phyloP scores from a whole-genome alignment of 2,797 vertebrate genomes.

The Yasuhikotakia modesta region DNA sequence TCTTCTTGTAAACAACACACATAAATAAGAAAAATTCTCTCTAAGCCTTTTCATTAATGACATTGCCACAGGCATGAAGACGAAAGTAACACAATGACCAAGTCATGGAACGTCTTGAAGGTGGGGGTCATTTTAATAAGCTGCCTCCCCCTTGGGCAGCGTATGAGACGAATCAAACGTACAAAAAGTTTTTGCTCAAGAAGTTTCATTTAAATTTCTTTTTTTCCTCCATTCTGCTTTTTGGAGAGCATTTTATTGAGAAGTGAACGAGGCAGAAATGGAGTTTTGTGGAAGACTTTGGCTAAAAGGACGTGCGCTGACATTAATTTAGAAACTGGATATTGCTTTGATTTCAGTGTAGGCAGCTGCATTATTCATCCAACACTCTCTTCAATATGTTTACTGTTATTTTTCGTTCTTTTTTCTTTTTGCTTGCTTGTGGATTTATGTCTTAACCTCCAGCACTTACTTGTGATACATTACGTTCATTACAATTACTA shows the following conservation, averaged over 20 bases:
- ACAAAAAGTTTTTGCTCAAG: constrained; percentile 49
- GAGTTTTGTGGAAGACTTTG: constrained; percentile 42
- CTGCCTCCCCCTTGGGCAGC: constrained; percentile 47
- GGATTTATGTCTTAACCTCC: constrained; percentile 63
- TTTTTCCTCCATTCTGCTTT: neutral
- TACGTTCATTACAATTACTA: constrained; percentile 63
- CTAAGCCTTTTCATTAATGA: constrained; percentile 51
- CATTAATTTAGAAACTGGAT: constrained; percentile 57
- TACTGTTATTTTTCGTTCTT: constrained; percentile 50
- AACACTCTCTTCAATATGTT: constrained; percentile 44
- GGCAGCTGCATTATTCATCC: constrained; percentile 59
- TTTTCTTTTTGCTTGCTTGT: constrained; percentile 37
- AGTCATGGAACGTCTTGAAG: constrained; percentile 51
- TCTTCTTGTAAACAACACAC: constrained; percentile 49
- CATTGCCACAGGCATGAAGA: constrained; percentile 35
- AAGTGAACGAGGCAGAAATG: constrained; percentile 38
- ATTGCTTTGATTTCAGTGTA: constrained; percentile 55
- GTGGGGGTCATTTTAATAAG: constrained; percentile 60
- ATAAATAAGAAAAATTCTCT: constrained; percentile 43
- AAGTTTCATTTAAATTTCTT: constrained; percentile 51
- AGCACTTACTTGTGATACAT: constrained; percentile 63
- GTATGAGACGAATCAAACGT: constrained; percentile 32
- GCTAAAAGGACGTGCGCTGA: constrained; percentile 51
- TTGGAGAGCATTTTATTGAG: constrained; percentile 33
- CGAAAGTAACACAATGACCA: constrained; percentile 48